Evolutionary conservation across 2,888 invertebrate species (phyloP).

Genomic region (Sialis lutaria): DNA sequence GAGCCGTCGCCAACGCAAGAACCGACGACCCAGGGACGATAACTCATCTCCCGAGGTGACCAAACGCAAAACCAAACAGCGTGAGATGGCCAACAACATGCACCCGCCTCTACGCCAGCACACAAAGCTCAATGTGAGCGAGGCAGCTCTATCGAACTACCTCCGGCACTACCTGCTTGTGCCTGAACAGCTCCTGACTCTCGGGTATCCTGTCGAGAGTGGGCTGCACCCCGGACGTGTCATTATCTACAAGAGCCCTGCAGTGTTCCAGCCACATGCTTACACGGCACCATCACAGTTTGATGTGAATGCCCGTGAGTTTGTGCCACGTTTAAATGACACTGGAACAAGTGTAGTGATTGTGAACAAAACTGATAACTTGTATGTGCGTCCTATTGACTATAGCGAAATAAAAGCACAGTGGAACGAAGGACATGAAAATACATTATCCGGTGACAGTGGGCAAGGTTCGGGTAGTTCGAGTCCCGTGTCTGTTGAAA

Average conservation of each 20-base stretch:
- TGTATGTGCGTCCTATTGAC: neutral
- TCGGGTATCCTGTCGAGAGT: constrained; percentile 57
- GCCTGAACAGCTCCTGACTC: constrained; percentile 36
- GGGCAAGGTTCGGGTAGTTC: constrained; percentile 8
- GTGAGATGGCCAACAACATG: neutral
- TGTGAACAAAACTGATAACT: neutral
- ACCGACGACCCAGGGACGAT: constrained; percentile 20
- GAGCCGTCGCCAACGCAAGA: constrained; percentile 32
- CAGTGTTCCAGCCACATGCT: constrained; percentile 4
- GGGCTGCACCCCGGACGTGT: constrained; percentile 39
- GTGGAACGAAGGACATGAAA: neutral
- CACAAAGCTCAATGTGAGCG: constrained; percentile 26
- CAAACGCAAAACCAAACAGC: constrained; percentile 13
- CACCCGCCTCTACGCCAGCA: constrained; percentile 25
- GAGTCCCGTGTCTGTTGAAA: constrained; percentile 1
- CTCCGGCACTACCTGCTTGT: constrained; percentile 41
- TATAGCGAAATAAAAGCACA: neutral
- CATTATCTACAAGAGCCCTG: constrained; percentile 34
- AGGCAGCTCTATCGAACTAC: constrained; percentile 35
- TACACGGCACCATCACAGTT: constrained; percentile 18
- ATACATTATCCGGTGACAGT: constrained; percentile 4
- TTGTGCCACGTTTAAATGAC: constrained; percentile 30
- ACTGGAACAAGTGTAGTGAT: neutral
- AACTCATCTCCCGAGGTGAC: constrained; percentile 15
- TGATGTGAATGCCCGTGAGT: constrained; percentile 51